Evolutionary conservation across 2,888 invertebrate genomes (phyloP), one percentile per base, ranked within the genome.

Genomic region (Apoda limacodes): DNA sequence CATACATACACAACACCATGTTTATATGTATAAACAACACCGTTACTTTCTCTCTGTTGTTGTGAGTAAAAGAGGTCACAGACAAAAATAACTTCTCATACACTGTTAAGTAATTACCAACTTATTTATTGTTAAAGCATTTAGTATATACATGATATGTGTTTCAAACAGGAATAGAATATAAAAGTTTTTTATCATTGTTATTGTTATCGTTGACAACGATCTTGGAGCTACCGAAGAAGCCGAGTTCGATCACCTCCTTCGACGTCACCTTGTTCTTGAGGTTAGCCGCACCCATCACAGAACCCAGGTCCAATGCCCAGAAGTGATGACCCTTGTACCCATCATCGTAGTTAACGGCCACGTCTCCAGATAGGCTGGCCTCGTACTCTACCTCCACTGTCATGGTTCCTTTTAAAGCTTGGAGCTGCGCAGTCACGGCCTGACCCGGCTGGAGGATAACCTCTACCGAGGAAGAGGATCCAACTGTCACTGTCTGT

Each of bases 301-400:
- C 36, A 1, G 35, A 28, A 7, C 49, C 43, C 3, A 65, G 34
- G 21, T 50, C 49, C 2, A 55, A 13, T 1, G 46, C 45, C 57
- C 56, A 63, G 50, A 61, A 63, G 28, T 56, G 50, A 32, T 63
- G 64, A 9, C 41, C 53, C 13, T 50, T 50, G 39, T 40, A 53
- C 2, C 22, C 13, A 0, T 42, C 26, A 0, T 19, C 27, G 29
- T 52, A 65, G 33, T 60, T 59, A 1, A 45, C 42, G 10, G 52
- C 57, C 0, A 52, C 42, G 2, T 19, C 5, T 3, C 66, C 66
- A 1, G 32, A 24, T 21, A 65, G 25, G 26, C 27, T 52, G 9
- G 56, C 52, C 7, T 43, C 46, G 22, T 53, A 66, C 7, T 55
- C 51, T 2, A 66, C 37, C 17, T 57, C 38, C 2, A 64, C 33